Conservation (phyloP, 2,888 invertebrate species). For the Torymus auratus region DNA sequence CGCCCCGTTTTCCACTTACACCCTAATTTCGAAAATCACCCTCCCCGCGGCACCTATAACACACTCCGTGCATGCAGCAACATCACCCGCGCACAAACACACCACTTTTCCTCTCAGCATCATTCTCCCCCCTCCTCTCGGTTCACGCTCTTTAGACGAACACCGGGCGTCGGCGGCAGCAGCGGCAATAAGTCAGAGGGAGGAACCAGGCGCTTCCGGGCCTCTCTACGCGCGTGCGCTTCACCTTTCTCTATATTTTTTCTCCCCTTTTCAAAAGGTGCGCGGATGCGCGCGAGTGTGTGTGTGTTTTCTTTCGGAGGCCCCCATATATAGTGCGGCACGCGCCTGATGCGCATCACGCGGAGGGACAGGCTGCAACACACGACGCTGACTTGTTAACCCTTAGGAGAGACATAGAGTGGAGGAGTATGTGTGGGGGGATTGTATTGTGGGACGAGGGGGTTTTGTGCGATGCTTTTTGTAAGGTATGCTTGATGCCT, state of each 20-base stretch:
- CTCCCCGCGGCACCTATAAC: too few relatives aligned
- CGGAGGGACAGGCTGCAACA: neutral
- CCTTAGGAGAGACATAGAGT: neutral
- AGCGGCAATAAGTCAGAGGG: constrained; percentile 64
- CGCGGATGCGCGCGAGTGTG: neutral
- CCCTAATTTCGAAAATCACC: too few relatives aligned
- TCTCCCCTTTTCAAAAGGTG: constrained; percentile 44
- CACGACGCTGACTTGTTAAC: constrained; percentile 2
- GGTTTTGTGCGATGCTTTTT: too few relatives aligned
- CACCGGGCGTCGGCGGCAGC: neutral
- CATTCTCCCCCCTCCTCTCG: neutral
- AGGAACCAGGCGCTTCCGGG: constrained; percentile 69
- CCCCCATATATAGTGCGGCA: too few relatives aligned
- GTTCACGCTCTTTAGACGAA: constrained; percentile 8
- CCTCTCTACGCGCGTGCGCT: constrained; percentile 46
- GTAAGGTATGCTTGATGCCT: neutral
- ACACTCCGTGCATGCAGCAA: too few relatives aligned
- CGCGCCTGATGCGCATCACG: neutral
- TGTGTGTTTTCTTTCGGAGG: too few relatives aligned
- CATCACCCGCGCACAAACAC: too few relatives aligned
- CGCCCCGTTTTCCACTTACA: too few relatives aligned
- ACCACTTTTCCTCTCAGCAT: too few relatives aligned
- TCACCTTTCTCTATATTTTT: constrained; percentile 44
- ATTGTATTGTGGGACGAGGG: too few relatives aligned
- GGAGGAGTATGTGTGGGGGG: too few relatives aligned